Evolutionary conservation across 1,140 invertebrate genomes (phyloP), one percentile per base, ranked within the genome.

Genomic region (Galendromus occidentalis): DNA sequence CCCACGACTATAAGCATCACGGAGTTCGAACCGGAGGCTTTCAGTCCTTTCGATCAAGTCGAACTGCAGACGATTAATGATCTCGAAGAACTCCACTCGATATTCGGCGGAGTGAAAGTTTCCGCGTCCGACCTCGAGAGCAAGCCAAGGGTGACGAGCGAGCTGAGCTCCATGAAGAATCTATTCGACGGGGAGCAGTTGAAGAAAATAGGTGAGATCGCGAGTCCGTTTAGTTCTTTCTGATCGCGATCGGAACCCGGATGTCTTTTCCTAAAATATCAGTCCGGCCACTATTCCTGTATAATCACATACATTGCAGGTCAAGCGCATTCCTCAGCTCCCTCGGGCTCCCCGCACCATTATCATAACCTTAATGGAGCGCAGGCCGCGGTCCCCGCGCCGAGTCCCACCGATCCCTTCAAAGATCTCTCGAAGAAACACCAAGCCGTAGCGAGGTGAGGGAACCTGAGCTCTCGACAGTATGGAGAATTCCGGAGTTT

Each of bases 61-160:
- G 87, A 88, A 78, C 73, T 91, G 30, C 89, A 91, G 76, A 88
- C 86, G 42, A 86, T 91, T 44, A 90, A 91, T 76, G 87, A 90
- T 74, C 82, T 90, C 77, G 87, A 89, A 75, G 83, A 88, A 74
- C 76, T 91, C 47, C 86, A 86, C 5, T 83, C 86, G 75, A 82
- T 59, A 59, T 59, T 59, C 22, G 51, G 51, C 12, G 33, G 33
- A 9, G 25, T 59, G 14, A 28, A 39, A 33, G 28, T 39, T 28
- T 59, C 51, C 51, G 33, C n/a, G 6, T 22, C 51, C 25, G 51
- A 25, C 14, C 51, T 33, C 14, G 6, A 25, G 20, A 59, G 17
- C 1, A 59, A 59, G 2, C 51, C 51, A 17, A 59, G 2, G 25
- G 45, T 28, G 4, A 33, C 51, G 6, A 59, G 33, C 22, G 17